Percentiles rank a stretch among this genome's conserved stretches.
Evolutionary conservation across 2,888 invertebrate genomes (phyloP).

Genomic region (Dynastes maya): DNA sequence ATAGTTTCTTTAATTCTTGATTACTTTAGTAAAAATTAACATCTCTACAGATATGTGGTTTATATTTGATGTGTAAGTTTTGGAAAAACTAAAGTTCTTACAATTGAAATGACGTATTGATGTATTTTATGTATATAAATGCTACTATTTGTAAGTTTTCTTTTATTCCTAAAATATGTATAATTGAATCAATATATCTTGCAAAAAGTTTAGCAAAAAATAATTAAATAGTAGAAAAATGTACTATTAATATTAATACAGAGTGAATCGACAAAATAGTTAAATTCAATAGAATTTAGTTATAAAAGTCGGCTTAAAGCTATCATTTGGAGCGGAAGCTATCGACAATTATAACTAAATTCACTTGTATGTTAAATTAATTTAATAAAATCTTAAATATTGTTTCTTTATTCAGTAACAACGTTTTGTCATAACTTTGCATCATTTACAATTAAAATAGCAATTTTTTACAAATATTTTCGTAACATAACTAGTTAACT

Average conservation of each 20-base stretch:
- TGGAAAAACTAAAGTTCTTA: background rate
- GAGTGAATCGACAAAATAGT: too few relatives aligned
- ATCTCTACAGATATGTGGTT: conserved; percentile 3
- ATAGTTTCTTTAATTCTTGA: background rate
- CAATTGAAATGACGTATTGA: background rate
- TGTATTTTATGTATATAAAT: conserved; percentile 6
- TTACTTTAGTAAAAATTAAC: background rate
- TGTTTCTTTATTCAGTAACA: too few relatives aligned
- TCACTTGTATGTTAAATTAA: too few relatives aligned
- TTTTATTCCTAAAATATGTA: conserved; percentile 15
- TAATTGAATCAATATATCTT: background rate
- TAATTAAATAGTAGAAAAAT: too few relatives aligned
- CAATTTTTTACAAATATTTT: background rate
- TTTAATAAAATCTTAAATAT: too few relatives aligned
- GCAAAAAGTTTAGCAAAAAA: background rate
- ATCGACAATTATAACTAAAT: too few relatives aligned
- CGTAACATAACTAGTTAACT: background rate
- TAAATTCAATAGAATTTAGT: too few relatives aligned
- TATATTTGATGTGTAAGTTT: background rate
- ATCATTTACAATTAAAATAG: too few relatives aligned
- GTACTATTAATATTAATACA: too few relatives aligned
- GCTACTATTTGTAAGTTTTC: background rate
- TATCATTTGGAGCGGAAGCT: too few relatives aligned
- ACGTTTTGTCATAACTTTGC: too few relatives aligned
- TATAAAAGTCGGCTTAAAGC: too few relatives aligned